A percentile compares a stretch with the other conserved stretches of the same genome.
These are phyloP conservation scores for Phaethornis superciliosus DNA, from an alignment of 2,113 vertebrate genomes.

Conservation along the genomic window DNA sequence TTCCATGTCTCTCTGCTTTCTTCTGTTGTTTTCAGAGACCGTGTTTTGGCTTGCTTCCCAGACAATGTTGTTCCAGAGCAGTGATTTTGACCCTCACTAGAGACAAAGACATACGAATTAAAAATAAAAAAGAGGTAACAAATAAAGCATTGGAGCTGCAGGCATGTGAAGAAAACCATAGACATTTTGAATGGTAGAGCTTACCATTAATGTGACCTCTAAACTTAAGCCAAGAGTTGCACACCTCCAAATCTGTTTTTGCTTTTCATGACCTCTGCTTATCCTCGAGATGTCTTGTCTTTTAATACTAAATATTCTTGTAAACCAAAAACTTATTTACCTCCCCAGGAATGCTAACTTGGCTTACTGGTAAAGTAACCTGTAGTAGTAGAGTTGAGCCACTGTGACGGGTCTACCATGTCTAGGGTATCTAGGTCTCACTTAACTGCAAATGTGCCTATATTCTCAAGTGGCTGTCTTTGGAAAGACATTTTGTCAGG, in stretches of 20 bases:
- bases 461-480: neutral
- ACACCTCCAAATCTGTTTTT: neutral
- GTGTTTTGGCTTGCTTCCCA: conserved; percentile 55
- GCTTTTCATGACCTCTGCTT: neutral
- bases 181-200: neutral
- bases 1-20: conserved; percentile 6
- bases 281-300: neutral
- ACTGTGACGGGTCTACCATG: neutral
- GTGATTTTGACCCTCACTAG: conserved; percentile 32
- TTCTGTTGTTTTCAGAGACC: conserved; percentile 37
- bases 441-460: neutral
- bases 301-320: neutral
- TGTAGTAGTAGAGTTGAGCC: neutral
- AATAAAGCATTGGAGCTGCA: neutral
- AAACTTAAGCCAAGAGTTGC: neutral
- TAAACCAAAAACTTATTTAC: neutral
- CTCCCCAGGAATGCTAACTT: neutral
- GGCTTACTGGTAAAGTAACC: neutral
- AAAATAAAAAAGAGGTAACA: neutral
- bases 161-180: neutral
- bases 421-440: neutral
- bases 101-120: conserved; percentile 2
- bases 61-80: conserved; percentile 30
- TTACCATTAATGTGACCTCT: neutral
- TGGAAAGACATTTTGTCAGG: neutral